These are phyloP conservation scores for Vireo griseus DNA, from an alignment of 2,797 vertebrate genomes.

Conservation along the genomic window DNA sequence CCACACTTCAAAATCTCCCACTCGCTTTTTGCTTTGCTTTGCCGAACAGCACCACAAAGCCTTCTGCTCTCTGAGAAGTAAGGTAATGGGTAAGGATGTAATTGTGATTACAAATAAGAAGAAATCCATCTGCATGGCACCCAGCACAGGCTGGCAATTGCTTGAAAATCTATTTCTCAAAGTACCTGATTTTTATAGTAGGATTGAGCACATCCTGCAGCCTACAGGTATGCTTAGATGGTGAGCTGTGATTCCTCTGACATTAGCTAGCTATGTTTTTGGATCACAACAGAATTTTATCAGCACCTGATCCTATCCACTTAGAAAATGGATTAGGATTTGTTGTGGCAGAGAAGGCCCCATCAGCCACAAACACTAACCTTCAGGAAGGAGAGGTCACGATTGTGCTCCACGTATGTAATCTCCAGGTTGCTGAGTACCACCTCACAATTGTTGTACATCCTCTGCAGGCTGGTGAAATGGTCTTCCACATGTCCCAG, in stretches of 20 bases:
- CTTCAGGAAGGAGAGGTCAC: constrained; percentile 89
- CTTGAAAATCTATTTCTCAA: not conserved
- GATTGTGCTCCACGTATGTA: constrained; percentile 80
- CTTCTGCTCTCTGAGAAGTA: not conserved
- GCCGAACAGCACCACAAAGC: not conserved
- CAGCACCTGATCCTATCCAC: not conserved
- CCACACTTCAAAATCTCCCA: not conserved
- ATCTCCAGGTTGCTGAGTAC: constrained; percentile 94
- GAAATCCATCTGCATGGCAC: not conserved
- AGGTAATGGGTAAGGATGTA: not conserved
- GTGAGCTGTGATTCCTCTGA: not conserved
- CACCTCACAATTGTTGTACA: constrained; percentile 93
- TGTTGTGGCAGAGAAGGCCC: not conserved
- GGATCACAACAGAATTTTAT: not conserved
- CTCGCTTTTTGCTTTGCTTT: not conserved
- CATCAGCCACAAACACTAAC: constrained; percentile 65
- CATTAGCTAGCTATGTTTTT: not conserved
- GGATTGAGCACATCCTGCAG: not conserved
- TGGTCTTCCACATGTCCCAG: constrained; percentile 85
- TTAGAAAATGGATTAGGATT: not conserved
- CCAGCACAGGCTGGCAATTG: not conserved
- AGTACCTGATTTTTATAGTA: not conserved
- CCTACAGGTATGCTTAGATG: not conserved
- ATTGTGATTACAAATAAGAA: not conserved
- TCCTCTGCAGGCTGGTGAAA: constrained; percentile 87